Percentiles rank a stretch among this genome's conserved stretches.
phyloP scores from a whole-genome alignment of 2,797 vertebrate genomes.

The Sparidentex hasta region DNA sequence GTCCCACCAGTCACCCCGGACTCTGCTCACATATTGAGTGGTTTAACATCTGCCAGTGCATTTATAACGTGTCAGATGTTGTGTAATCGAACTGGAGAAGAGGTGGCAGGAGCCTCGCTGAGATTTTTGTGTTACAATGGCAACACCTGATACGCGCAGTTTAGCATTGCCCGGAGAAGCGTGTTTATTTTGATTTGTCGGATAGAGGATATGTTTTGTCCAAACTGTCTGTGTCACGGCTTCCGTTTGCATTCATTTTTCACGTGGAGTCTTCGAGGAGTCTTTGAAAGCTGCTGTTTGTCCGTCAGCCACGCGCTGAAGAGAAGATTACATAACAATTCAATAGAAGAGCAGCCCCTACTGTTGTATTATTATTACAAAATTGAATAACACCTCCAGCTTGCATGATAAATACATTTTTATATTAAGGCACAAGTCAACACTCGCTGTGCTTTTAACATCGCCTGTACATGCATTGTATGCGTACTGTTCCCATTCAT shows the following conservation, averaged over 20 bases:
- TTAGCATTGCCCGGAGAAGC: slow-evolving; percentile 1
- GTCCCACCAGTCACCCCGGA: not conserved
- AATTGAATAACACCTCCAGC: not conserved
- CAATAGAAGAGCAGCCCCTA: not conserved
- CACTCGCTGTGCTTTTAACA: not conserved
- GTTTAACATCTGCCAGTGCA: slow-evolving; percentile 1
- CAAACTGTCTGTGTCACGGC: not conserved
- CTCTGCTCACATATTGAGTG: slow-evolving; percentile 1
- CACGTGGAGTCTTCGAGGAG: slow-evolving; percentile 17
- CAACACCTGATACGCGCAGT: slow-evolving; percentile 30
- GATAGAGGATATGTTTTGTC: slow-evolving; percentile 23
- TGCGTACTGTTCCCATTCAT: not conserved
- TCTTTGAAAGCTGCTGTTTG: slow-evolving; percentile 11
- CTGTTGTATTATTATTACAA: not conserved
- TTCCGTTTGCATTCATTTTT: slow-evolving; percentile 7
- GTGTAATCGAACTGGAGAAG: slow-evolving; percentile 8
- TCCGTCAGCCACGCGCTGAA: slow-evolving; percentile 4
- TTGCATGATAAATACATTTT: not conserved
- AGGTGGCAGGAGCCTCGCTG: not conserved
- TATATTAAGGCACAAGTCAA: slow-evolving; percentile 8
- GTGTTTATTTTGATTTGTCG: slow-evolving; percentile 15
- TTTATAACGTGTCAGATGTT: slow-evolving; percentile 18
- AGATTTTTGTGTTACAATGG: slow-evolving; percentile 23
- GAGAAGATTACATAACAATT: slow-evolving; percentile 35
- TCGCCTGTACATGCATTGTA: not conserved